Evolutionary conservation across 2,797 vertebrate genomes (phyloP), one percentile per base, ranked within the genome.

Genomic region (Mus caroli): DNA sequence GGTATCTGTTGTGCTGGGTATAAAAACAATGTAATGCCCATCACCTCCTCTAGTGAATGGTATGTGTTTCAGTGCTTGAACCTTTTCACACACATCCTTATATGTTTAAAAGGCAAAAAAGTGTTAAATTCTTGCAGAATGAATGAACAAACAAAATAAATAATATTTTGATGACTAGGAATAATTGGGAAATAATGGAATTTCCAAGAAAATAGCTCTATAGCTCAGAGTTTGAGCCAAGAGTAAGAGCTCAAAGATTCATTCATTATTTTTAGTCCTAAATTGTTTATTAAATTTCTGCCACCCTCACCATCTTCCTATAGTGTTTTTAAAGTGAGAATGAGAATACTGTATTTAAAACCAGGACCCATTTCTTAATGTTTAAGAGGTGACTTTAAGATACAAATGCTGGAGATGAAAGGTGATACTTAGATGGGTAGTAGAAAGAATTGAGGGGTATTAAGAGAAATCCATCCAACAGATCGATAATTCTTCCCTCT

Each of bases 81-180:
- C 19, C 37, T 24, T 3, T 19, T 37, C 11, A 85, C 43, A 92
- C 11, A 83, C 20, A 86, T 40, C 0, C 69, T 78, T 79, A 46
- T 26, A 9, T 67, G 50, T 50, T 90, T 88, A 46, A 40, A 95
- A 93, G 79, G 85, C 6, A n/a, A 52, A 28, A 67, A 67, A 67
- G 22, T 73, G 6, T 80, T 69, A 80, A 80, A n/a, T 91, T 19
- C 84, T 94, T 86, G 3, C 24, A 85, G 78, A 90, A 67, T 77
- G 40, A 80, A 52, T 82, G 22, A 46, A 0, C 3, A 3, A 78
- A 31, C 10, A 37, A 85, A 4, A 69, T 15, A 43, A 43, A 26
- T 50, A 4, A 76, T 26, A 14, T 13, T n/a, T 76, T 91, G 62
- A 43, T 69, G 9, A 50, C 69, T 50, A 46, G n/a, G 37, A 34